These are phyloP conservation scores for Callimorpha dominula DNA, from an alignment of 2,888 invertebrate genomes.

Conservation along the genomic window DNA sequence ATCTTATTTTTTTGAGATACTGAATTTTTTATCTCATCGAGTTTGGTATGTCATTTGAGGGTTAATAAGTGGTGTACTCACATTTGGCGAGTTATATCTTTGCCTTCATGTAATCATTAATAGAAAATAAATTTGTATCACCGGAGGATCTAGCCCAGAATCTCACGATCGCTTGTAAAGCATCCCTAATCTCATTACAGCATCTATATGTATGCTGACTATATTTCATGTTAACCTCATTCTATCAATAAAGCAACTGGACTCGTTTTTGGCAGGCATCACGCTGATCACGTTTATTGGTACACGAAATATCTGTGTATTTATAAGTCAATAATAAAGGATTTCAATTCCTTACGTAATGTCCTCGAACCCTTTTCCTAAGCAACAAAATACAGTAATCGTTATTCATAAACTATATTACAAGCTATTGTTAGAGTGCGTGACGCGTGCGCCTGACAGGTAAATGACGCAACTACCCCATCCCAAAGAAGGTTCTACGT, in stretches of 20 bases:
- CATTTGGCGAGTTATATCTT: no score
- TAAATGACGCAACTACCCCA: constrained; percentile 18
- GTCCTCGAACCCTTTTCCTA: constrained; percentile 17
- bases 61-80: no score
- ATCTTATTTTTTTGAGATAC: no score
- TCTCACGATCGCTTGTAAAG: no score
- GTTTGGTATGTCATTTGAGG: no score
- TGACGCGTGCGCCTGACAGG: constrained; percentile 46
- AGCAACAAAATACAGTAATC: constrained; percentile 19
- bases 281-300: background rate
- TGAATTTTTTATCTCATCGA: no score
- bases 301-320: background rate
- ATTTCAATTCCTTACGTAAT: background rate
- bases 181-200: no score
- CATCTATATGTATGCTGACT: no score
- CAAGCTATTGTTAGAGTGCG: constrained; percentile 31
- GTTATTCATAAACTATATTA: constrained; percentile 36
- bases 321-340: background rate
- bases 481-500: background rate
- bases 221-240: background rate
- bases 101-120: no score
- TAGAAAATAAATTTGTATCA: no score
- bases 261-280: background rate
- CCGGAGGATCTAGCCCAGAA: no score
- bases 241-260: background rate